Evolutionary conservation across 2,797 vertebrate genomes (phyloP).

Genomic region (Sebastolobus alascanus): DNA sequence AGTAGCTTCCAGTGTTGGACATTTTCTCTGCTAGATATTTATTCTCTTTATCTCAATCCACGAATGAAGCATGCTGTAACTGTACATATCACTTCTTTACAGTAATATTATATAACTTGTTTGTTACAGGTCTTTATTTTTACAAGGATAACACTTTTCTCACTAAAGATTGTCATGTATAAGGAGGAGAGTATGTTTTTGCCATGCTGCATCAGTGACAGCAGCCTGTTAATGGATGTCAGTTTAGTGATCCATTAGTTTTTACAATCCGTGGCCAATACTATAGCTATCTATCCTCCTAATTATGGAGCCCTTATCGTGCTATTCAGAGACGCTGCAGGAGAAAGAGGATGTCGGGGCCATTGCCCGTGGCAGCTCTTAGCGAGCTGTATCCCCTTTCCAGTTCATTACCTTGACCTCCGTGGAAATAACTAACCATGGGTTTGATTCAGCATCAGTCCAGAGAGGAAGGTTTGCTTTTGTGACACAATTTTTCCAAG

Average conservation of each 20-base stretch:
- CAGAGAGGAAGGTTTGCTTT: conserved; percentile 4
- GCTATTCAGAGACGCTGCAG: conserved; percentile 48
- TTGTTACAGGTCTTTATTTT: background rate
- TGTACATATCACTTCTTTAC: too few relatives aligned
- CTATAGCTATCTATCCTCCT: conserved; percentile 58
- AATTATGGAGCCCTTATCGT: conserved; percentile 64
- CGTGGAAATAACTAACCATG: conserved; percentile 26
- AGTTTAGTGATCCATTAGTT: conserved; percentile 56
- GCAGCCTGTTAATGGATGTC: conserved; percentile 44
- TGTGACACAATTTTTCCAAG: background rate
- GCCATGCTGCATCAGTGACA: background rate
- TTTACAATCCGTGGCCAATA: conserved; percentile 57
- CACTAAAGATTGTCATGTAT: background rate
- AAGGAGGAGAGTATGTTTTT: conserved; percentile 11
- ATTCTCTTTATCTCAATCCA: background rate
- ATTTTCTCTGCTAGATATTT: background rate
- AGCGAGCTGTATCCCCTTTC: conserved; percentile 64
- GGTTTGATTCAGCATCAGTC: conserved; percentile 20
- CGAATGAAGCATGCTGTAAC: background rate
- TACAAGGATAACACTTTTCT: background rate
- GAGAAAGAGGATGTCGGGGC: conserved; percentile 70
- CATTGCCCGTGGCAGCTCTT: conserved; percentile 67
- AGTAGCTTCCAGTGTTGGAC: background rate
- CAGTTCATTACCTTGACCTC: conserved; percentile 72
- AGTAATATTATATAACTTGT: background rate